These are phyloP conservation scores for Gadus macrocephalus DNA, from an alignment of 2,113 vertebrate genomes.

Conservation along the genomic window DNA sequence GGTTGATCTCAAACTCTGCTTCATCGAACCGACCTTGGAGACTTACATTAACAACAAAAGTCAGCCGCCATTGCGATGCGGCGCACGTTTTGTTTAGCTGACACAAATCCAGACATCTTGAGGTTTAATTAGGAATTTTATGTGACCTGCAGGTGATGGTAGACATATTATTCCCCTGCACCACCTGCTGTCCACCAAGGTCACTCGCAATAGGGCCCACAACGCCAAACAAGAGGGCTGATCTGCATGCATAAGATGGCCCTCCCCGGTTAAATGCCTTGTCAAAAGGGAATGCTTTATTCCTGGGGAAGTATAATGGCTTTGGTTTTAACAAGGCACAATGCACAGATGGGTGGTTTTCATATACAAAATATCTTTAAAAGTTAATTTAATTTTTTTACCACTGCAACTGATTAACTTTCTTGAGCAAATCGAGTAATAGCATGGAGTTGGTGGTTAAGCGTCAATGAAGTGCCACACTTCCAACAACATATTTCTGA, in stretches of 20 bases:
- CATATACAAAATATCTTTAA: background rate
- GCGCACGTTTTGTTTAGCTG: slow-evolving; percentile 52
- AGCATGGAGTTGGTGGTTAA: slow-evolving; percentile 18
- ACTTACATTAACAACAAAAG: slow-evolving; percentile 4
- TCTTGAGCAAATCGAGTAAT: slow-evolving; percentile 12
- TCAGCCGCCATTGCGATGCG: slow-evolving; percentile 36
- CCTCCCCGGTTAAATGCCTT: slow-evolving; percentile 52
- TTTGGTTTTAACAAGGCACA: slow-evolving; percentile 13
- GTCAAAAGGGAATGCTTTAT: slow-evolving; percentile 46
- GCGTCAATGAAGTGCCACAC: slow-evolving; percentile 46
- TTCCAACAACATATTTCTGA: slow-evolving; percentile 34
- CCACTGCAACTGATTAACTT: slow-evolving; percentile 5
- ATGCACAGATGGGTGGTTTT: slow-evolving; percentile 20
- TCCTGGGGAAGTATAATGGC: slow-evolving; percentile 19
- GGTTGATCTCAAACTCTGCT: background rate
- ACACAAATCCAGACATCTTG: slow-evolving; percentile 50
- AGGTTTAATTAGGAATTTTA: slow-evolving; percentile 70
- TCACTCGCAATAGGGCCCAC: slow-evolving; percentile 46
- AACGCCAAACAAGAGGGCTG: slow-evolving; percentile 30
- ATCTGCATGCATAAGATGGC: slow-evolving; percentile 62
- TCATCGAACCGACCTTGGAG: slow-evolving; percentile 15
- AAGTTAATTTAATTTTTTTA: slow-evolving; percentile 7
- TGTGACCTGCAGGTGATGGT: slow-evolving; percentile 58
- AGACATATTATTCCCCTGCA: slow-evolving; percentile 55
- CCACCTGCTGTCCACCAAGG: slow-evolving; percentile 69